Evolutionary conservation across 2,888 invertebrate species (phyloP).

Genomic region (Schizaphis graminum): DNA sequence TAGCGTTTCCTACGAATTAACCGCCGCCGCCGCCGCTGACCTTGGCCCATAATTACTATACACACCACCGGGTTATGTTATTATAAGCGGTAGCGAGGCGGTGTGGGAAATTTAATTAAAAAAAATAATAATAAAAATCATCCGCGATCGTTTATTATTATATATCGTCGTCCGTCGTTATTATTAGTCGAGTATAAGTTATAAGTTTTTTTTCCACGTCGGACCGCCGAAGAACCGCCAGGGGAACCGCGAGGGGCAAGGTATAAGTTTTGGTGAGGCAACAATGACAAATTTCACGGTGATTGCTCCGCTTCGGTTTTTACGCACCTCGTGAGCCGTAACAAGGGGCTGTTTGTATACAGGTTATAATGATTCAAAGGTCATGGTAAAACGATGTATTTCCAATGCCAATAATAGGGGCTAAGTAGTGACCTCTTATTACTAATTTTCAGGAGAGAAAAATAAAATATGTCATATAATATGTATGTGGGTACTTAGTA

Average conservation of each 20-base stretch:
- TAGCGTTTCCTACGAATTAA: slow-evolving; percentile 56
- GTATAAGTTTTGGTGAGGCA: background rate
- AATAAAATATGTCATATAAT: background rate
- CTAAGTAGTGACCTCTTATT: background rate
- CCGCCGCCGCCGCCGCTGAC: slow-evolving; percentile 38
- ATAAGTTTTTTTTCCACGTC: background rate
- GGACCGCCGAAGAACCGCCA: too few relatives aligned
- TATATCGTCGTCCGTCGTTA: background rate
- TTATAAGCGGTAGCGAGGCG: slow-evolving; percentile 38
- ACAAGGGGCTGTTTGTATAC: background rate
- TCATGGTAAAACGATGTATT: background rate
- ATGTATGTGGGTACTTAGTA: too few relatives aligned
- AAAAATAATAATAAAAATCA: slow-evolving; percentile 15
- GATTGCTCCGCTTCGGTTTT: background rate
- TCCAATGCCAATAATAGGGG: background rate
- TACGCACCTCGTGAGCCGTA: background rate
- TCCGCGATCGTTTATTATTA: slow-evolving; percentile 22
- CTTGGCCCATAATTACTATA: slow-evolving; percentile 56
- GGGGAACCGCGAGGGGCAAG: background rate
- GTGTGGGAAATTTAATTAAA: slow-evolving; percentile 58
- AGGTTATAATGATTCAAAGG: background rate
- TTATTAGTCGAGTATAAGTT: background rate
- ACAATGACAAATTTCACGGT: background rate
- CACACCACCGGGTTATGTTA: slow-evolving; percentile 37
- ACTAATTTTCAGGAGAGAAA: background rate